Conservation (phyloP, 2,113 vertebrate genomes). For the Cyanoliseus patagonus region DNA sequence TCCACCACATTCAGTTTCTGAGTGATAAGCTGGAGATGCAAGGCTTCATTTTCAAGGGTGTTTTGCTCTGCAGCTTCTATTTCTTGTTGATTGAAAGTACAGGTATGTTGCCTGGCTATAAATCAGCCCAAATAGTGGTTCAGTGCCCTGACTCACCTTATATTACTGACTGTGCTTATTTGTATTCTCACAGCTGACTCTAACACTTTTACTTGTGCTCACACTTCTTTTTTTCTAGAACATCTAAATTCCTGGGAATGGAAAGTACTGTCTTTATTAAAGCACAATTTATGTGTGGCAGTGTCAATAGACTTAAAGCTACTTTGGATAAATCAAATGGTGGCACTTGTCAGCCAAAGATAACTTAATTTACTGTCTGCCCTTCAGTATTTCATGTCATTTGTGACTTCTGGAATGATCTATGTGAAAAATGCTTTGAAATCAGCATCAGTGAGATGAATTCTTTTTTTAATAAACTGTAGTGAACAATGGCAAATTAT, state of each 20-base stretch:
- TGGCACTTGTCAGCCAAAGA: neutral
- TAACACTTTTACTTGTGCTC: neutral
- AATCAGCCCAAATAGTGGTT: neutral
- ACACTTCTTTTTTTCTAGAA: neutral
- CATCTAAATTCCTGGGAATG: neutral
- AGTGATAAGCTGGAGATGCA: neutral
- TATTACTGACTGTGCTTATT: neutral
- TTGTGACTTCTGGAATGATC: neutral
- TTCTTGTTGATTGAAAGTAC: neutral
- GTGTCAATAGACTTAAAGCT: neutral
- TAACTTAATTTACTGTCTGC: neutral
- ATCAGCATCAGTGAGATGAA: neutral
- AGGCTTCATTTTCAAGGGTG: neutral
- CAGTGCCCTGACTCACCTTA: neutral
- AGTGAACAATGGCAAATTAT: neutral
- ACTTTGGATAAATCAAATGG: neutral
- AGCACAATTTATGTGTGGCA: neutral
- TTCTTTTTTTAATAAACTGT: neutral
- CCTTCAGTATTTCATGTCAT: neutral
- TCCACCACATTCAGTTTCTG: neutral
- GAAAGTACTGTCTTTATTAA: neutral
- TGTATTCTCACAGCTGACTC: neutral
- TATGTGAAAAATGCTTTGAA: neutral
- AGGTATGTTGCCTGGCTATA: neutral
- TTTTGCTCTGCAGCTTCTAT: neutral